These are phyloP conservation scores for Protobothrops flavoviridis DNA, from an alignment of 2,113 vertebrate species.

Conservation along the genomic window DNA sequence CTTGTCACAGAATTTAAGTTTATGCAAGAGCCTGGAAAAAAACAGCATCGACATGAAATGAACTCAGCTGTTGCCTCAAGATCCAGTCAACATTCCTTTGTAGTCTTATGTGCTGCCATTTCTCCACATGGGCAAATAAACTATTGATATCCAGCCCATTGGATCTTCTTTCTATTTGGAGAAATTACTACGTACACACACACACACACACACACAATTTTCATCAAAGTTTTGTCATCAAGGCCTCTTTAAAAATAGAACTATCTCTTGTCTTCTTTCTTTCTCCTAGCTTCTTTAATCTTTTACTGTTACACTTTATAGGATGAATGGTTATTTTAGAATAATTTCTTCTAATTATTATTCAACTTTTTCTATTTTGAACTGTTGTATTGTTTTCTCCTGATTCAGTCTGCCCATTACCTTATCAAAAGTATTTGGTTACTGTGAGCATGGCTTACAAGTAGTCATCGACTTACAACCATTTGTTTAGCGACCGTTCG, in stretches of 20 bases:
- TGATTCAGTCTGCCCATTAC: neutral
- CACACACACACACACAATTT: neutral
- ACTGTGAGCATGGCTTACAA: neutral
- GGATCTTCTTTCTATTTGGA: neutral
- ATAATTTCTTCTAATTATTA: neutral
- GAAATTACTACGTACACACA: neutral
- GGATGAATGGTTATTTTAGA: neutral
- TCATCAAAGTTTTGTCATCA: neutral
- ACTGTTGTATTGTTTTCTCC: neutral
- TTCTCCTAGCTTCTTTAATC: neutral
- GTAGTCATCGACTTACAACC: neutral
- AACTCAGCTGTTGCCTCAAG: neutral
- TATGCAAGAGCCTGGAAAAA: neutral
- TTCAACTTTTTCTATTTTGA: neutral
- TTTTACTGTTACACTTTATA: neutral
- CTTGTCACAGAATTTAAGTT: neutral
- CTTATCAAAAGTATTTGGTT: neutral
- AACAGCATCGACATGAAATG: neutral
- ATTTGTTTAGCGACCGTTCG: neutral
- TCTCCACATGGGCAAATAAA: neutral
- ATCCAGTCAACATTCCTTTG: neutral
- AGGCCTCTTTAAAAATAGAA: neutral
- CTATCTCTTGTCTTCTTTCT: neutral
- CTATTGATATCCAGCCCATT: neutral
- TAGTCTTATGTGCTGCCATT: neutral